These are phyloP conservation scores for Ricordea florida DNA, from an alignment of 92 coral and sea anemone species.

Conservation along the genomic window DNA sequence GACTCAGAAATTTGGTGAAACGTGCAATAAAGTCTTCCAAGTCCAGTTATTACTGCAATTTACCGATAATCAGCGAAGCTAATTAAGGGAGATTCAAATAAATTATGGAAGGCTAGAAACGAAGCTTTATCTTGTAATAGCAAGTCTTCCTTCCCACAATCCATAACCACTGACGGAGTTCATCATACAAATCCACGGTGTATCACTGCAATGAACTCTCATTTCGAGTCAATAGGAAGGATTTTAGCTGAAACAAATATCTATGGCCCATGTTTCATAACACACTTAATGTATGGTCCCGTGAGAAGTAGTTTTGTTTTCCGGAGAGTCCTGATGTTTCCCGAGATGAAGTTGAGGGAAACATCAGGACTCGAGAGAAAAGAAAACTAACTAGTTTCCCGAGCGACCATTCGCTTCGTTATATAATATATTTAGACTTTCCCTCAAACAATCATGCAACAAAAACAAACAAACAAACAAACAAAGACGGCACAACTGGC, in stretches of 20 bases:
- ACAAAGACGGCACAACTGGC: too few relatives aligned
- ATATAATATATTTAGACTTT: too few relatives aligned
- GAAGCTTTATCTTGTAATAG: conserved; percentile 53
- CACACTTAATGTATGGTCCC: too few relatives aligned
- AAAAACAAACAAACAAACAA: too few relatives aligned
- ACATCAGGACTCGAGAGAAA: too few relatives aligned
- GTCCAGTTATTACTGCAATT: conserved; percentile 35
- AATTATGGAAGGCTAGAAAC: conserved; percentile 51
- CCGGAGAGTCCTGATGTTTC: too few relatives aligned
- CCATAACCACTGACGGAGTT: conserved; percentile 41
- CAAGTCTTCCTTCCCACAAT: conserved; percentile 32
- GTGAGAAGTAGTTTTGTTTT: too few relatives aligned
- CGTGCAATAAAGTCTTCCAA: conserved; percentile 22
- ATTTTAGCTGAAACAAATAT: conserved; percentile 9
- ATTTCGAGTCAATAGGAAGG: conserved; percentile 49
- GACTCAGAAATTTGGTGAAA: conserved; percentile 9
- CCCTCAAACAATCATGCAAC: too few relatives aligned
- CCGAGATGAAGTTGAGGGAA: too few relatives aligned
- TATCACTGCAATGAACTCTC: conserved; percentile 42
- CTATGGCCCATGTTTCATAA: conserved; percentile 4
- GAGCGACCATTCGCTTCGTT: too few relatives aligned
- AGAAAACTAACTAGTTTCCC: too few relatives aligned
- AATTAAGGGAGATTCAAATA: conserved; percentile 7
- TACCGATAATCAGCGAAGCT: conserved; percentile 23
- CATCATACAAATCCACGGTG: conserved; percentile 27